Conservation (phyloP, 2,797 vertebrate genomes). For the Taenioides sp. region DNA sequence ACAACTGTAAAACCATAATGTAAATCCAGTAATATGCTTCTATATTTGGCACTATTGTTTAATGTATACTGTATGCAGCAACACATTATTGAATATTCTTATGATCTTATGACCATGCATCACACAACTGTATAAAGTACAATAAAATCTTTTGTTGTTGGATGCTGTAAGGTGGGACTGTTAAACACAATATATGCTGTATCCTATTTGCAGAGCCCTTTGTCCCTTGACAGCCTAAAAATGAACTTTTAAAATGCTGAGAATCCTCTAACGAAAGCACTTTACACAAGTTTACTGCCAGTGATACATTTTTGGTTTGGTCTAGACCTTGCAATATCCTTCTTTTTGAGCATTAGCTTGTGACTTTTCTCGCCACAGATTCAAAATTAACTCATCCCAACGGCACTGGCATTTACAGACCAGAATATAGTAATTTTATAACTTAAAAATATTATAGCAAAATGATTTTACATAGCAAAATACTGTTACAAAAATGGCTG, state of each 20-base stretch:
- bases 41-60: neutral
- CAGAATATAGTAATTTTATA: slow-evolving; percentile 8
- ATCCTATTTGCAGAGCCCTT: neutral
- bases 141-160: neutral
- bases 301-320: slow-evolving; percentile 5
- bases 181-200: neutral
- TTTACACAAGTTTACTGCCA: neutral
- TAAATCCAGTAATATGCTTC: neutral
- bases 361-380: neutral
- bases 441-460: neutral
- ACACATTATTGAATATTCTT: neutral
- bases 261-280: neutral
- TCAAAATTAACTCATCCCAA: slow-evolving; percentile 6
- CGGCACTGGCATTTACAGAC: slow-evolving; percentile 5
- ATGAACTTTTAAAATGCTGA: neutral
- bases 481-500: slow-evolving; percentile 8
- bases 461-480: slow-evolving; percentile 6
- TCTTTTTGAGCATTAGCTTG: neutral
- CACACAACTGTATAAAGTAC: neutral
- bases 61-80: neutral
- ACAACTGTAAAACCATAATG: neutral
- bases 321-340: slow-evolving; percentile 13
- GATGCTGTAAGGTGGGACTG: neutral
- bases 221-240: neutral
- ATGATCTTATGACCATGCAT: neutral